Conservation (phyloP, 2,113 vertebrate species). For the Chroicocephalus ridibundus region DNA sequence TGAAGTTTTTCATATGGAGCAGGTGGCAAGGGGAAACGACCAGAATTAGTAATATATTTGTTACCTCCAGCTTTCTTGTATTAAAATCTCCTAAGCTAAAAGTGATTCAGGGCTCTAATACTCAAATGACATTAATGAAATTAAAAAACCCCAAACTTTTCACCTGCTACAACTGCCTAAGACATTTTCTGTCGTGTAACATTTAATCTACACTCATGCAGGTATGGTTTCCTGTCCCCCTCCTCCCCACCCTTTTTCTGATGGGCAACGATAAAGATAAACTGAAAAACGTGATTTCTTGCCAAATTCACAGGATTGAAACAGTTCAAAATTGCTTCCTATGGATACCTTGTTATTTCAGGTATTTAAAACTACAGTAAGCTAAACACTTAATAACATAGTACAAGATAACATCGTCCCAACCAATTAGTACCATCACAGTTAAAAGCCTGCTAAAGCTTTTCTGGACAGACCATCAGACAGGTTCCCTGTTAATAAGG, state of each 20-base stretch:
- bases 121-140: background rate
- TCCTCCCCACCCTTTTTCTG: background rate
- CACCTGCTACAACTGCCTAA: background rate
- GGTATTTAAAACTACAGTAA: background rate
- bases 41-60: background rate
- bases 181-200: background rate
- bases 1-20: background rate
- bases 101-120: background rate
- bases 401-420: background rate
- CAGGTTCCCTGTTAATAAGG: background rate
- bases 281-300: background rate
- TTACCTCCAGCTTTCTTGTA: background rate
- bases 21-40: background rate
- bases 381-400: background rate
- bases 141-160: rapidly evolving
- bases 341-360: background rate
- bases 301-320: background rate
- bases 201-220: background rate
- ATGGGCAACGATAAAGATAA: background rate
- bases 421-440: background rate
- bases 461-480: background rate
- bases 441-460: background rate
- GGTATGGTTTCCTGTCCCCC: background rate
- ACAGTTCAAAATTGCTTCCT: background rate
- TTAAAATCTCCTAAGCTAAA: background rate